Evolutionary conservation across 2,113 vertebrate genomes (phyloP), one percentile per base, ranked within the genome.

Genomic region (Tapirus terrestris): DNA sequence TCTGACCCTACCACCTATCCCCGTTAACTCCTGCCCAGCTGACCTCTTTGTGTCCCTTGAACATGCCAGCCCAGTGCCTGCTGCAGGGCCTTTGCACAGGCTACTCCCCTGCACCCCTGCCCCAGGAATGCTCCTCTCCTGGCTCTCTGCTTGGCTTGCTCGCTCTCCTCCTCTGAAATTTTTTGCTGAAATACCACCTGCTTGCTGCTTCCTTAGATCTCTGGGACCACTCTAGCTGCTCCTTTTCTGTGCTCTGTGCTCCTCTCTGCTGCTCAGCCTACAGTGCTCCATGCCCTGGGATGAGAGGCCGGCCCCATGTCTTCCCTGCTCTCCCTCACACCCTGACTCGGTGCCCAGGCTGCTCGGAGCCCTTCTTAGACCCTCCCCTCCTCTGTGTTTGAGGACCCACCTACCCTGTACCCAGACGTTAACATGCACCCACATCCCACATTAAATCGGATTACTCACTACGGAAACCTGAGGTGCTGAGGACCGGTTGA

Each of bases 31-130:
- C 36, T 5, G 39, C 18, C 81, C 68, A 21, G 14, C 48, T 51
- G 18, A 43, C 23, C 33, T 16, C 36, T 51, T 81, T 14, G 0
- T 20, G 29, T 29, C 23, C 6, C 72, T 6, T 20, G 33, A 61
- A 36, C 23, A 6, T 6, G 20, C n/a, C 14, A 43, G 60, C 48
- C 17, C 17, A 12, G 4, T 0, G 10, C 14, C 8, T 45, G 48
- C 23, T 61, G 23, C 17, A 18, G 60, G 43, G 80, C 72, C 7
- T 7, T 29, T 12, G 61, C 2, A n/a, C 63, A 27, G 18, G 61
- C 2, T 36, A 27, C 51, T 53, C 13, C 51, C 51, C 33, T 4
- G 33, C 31, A 21, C 36, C 51, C 73, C 8, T 11, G 48, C 48
- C 10, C 48, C 10, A 48, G 36, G 51, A 73, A 33, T 8, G 11